Evolutionary conservation across 2,797 vertebrate genomes (phyloP).

Genomic region (Pseudopleuronectes americanus): DNA sequence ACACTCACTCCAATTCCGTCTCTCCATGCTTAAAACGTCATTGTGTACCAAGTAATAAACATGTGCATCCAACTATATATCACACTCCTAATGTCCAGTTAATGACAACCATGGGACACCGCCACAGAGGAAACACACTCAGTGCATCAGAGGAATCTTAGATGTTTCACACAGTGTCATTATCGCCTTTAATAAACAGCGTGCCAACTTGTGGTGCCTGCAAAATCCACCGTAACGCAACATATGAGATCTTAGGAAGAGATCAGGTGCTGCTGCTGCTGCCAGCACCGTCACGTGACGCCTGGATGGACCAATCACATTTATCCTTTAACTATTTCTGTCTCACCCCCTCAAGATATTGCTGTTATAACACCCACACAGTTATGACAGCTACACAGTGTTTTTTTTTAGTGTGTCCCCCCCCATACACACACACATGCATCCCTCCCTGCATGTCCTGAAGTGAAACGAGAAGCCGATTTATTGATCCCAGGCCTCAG

Average conservation of each 20-base stretch:
- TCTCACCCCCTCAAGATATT: conserved; percentile 65
- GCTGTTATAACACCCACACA: conserved; percentile 68
- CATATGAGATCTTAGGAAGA: conserved; percentile 51
- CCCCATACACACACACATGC: background rate
- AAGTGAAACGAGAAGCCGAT: conserved; percentile 47
- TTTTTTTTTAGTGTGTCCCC: conserved; percentile 6
- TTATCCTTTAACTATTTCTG: conserved; percentile 79
- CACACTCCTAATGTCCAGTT: conserved; percentile 51
- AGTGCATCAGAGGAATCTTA: conserved; percentile 31
- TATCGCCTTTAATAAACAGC: conserved; percentile 14
- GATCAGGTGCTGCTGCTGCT: conserved; percentile 60
- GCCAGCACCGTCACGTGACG: conserved; percentile 77
- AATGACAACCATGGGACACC: conserved; percentile 47
- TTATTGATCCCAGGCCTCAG: conserved; percentile 49
- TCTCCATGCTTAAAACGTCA: background rate
- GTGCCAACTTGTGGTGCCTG: conserved; percentile 30
- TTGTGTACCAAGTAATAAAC: conserved; percentile 23
- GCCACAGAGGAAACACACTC: conserved; percentile 35
- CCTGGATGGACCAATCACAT: conserved; percentile 71
- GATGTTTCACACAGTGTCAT: conserved; percentile 11
- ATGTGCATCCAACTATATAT: conserved; percentile 47
- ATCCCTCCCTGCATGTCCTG: background rate
- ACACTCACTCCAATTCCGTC: background rate
- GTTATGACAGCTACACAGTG: conserved; percentile 58
- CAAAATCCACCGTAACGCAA: conserved; percentile 34